A percentile compares a stretch with the other conserved stretches of the same genome.
Conservation (phyloP, 2,113 vertebrate species). For the Scatophagus argus region DNA sequence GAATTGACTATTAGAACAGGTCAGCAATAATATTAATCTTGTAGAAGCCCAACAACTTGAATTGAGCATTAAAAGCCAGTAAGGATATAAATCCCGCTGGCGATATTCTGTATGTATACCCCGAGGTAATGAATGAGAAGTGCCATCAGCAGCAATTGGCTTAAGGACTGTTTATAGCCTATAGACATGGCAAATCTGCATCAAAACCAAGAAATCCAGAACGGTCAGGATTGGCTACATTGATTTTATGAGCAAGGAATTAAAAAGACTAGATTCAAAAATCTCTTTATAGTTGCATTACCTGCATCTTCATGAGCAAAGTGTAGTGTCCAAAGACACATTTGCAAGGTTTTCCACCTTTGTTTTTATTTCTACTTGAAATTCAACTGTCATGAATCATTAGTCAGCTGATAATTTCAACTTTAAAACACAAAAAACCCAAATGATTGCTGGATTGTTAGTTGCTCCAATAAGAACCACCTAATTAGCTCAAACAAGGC, state of each 20-base stretch:
- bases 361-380: slow-evolving; percentile 31
- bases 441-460: slow-evolving; percentile 46
- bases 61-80: slow-evolving; percentile 40
- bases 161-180: background rate
- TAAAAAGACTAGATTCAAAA: background rate
- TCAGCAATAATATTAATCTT: slow-evolving; percentile 30
- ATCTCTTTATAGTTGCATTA: background rate
- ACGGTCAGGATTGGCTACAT: background rate
- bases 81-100: slow-evolving; percentile 38
- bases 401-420: slow-evolving; percentile 36
- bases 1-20: slow-evolving; percentile 14
- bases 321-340: background rate
- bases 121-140: slow-evolving; percentile 30
- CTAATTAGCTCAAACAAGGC: slow-evolving; percentile 37
- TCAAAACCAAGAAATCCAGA: slow-evolving; percentile 7
- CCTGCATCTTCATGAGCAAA: background rate
- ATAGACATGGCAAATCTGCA: slow-evolving; percentile 27
- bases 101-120: slow-evolving; percentile 7
- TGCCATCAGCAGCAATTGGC: slow-evolving; percentile 26
- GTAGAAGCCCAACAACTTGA: slow-evolving; percentile 30
- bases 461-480: slow-evolving; percentile 37
- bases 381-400: slow-evolving; percentile 51
- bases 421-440: slow-evolving; percentile 22
- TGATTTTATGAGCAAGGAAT: slow-evolving; percentile 12
- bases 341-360: background rate